Conservation (phyloP, 2,888 invertebrate species). For the Pyralis farinalis region DNA sequence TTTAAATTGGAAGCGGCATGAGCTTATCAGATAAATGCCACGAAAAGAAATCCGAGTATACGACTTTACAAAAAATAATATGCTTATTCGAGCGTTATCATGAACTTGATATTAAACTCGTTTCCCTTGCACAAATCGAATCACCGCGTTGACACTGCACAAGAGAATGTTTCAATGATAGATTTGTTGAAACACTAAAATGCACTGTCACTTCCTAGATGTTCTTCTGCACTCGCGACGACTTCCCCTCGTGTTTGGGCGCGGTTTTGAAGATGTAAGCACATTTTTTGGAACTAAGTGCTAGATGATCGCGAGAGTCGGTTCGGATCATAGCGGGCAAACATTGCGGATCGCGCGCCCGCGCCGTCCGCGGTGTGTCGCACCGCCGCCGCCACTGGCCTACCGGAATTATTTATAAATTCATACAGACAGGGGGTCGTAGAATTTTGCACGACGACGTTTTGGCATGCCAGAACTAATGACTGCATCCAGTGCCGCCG, state of each 20-base stretch:
- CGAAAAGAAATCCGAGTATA: slow-evolving; percentile 34
- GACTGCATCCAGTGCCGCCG: slow-evolving; percentile 59
- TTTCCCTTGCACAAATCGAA: not conserved
- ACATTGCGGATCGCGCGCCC: slow-evolving; percentile 71
- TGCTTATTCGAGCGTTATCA: not conserved
- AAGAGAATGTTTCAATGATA: not conserved
- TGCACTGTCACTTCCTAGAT: slow-evolving; percentile 4
- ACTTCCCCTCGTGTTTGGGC: slow-evolving; percentile 1
- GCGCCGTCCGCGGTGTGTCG: slow-evolving; percentile 77
- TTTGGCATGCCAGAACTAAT: slow-evolving; percentile 58
- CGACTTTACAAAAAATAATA: slow-evolving; percentile 23
- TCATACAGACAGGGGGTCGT: slow-evolving; percentile 77
- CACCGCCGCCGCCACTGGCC: slow-evolving; percentile 78
- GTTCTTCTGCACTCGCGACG: slow-evolving; percentile 3
- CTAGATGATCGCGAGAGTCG: slow-evolving; percentile 17
- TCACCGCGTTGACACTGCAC: not conserved
- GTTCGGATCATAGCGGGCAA: slow-evolving; percentile 58
- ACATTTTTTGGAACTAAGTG: slow-evolving; percentile 6
- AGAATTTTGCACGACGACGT: slow-evolving; percentile 71
- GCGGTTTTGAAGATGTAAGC: slow-evolving; percentile 5
- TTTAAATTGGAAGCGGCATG: slow-evolving; percentile 48
- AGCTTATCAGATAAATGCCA: slow-evolving; percentile 39
- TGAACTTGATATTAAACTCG: not conserved
- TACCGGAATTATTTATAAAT: slow-evolving; percentile 79
- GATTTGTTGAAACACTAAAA: not conserved